Percentiles rank a stretch among this genome's conserved stretches.
Conservation (phyloP, 23 tunicate genomes). For the Diplosoma virens region DNA sequence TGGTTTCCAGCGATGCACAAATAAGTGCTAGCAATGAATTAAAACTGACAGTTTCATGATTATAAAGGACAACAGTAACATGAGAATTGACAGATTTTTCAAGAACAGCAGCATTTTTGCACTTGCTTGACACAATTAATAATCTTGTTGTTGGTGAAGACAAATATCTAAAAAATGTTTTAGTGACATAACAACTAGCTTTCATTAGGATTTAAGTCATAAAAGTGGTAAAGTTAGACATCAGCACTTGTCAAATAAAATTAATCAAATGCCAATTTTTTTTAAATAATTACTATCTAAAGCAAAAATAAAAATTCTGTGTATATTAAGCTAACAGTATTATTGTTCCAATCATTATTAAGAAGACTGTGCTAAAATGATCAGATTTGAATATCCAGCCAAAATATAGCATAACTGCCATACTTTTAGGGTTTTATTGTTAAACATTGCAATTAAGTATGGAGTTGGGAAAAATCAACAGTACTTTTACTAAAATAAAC, state of each 20-base stretch:
- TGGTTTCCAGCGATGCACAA: constrained; percentile 56
- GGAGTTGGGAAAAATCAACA: too few species aligned
- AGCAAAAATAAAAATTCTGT: neutral
- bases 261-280: neutral
- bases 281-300: neutral
- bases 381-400: too few species aligned
- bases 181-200: too few species aligned
- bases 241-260: neutral
- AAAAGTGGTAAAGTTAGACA: neutral
- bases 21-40: constrained; percentile 76
- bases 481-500: too few species aligned
- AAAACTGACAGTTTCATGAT: constrained; percentile 62
- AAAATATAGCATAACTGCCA: too few species aligned
- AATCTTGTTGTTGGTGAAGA: constrained; percentile 22
- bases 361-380: too few species aligned
- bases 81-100: constrained; percentile 81
- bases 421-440: too few species aligned
- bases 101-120: constrained; percentile 80
- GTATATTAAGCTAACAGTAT: too few species aligned
- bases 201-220: too few species aligned
- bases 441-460: too few species aligned
- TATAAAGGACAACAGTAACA: constrained; percentile 72
- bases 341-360: too few species aligned
- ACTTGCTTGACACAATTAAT: constrained; percentile 76
- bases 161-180: neutral